Evolutionary conservation across 2,797 vertebrate species (phyloP), one percentile per base, ranked within the genome.

Genomic region (Oceanodroma leucorhoa): DNA sequence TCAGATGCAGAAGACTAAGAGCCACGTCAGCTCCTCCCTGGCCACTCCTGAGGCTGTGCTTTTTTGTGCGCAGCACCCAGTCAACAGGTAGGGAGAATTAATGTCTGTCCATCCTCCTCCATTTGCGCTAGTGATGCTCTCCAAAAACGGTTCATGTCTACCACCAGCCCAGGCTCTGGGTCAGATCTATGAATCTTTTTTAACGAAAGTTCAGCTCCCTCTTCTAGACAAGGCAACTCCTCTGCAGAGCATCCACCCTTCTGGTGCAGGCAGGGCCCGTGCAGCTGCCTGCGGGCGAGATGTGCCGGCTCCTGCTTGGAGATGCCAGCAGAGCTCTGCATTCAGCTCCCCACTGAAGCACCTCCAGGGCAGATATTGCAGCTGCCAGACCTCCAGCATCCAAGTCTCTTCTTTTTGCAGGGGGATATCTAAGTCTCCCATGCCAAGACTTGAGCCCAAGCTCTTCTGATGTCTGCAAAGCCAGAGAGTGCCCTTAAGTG

Each of bases 391-490:
- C 43, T 71, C 57, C 57, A 62, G 32, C 53, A 66, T 26, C 54
- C 50, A 54, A 32, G 10, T 55, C 26, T 43, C 4, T 23, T 45
- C 21, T 62, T 57, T 77, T 72, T 64, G 11, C 36, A 82, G 76
- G 20, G 65, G 19, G 43, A 75, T 48, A 53, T 43, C 30, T 29
- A 36, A 60, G 30, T 93, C 34, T 81, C 27, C 14, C 29, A 13
- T 38, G 51, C 82, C n/a, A 81, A 81, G 54, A n/a, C 50, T 72
- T 51, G 13, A 85, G 32, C n/a, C n/a, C 34, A 84, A 66, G 50
- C 23, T 91, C 48, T 86, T 83, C 66, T 81, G 29, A 89, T 86
- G 26, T 51, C 66, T 66, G 26, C 41, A 92, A 70, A 90, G 34
- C 36, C 64, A 78, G 30, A 73, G 21, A 51, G 23, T n/a, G 27